Evolutionary conservation across 1,140 invertebrate genomes (phyloP), one percentile per base, ranked within the genome.

Genomic region (Atta colombica): DNA sequence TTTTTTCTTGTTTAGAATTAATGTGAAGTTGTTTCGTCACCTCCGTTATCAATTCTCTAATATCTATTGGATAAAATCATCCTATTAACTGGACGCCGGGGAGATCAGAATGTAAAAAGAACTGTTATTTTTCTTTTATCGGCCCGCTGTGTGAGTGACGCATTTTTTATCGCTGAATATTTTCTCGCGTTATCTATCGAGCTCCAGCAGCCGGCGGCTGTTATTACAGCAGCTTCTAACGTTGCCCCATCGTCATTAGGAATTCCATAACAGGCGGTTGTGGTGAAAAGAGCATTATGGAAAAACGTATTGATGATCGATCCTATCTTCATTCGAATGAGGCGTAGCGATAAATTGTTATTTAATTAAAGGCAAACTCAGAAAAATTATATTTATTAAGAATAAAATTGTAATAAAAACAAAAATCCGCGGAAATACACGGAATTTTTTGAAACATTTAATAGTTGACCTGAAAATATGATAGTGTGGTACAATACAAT

Each of bases 151-250:
- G 49, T 25, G 49, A 81, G 77, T 55, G 77, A 80, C 31, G 77
- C 49, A 65, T 45, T 51, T 45, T 71, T 80, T 65, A 80, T 80
- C 75, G 82, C n/a, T 39, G 82, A 85, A 35, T 35, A 72, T 87
- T 87, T 75, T 85, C 25, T n/a, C 53, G 16, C 18, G 69, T 60
- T 89, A 86, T 86, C 77, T 81, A 86, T 81, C 51, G 35, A 69
- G 77, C 21, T 58, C 31, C 66, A 80, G 84, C 82, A 65, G 58
- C 60, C 21, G 61, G 72, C 28, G 39, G 51, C 25, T 86, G 84
- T 81, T 86, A 81, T 86, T 81, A 80, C 63, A 86, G 63, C 84
- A 21, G 77, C 61, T 82, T 65, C 75, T 81, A 49, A 80, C 63
- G 39, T 58, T 68, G 65, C 65, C 53, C 77, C 63, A 35, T 81